Base-by-base conservation (phyloP, 2,113 vertebrate genomes). In the Trogon melanurus region DNA sequence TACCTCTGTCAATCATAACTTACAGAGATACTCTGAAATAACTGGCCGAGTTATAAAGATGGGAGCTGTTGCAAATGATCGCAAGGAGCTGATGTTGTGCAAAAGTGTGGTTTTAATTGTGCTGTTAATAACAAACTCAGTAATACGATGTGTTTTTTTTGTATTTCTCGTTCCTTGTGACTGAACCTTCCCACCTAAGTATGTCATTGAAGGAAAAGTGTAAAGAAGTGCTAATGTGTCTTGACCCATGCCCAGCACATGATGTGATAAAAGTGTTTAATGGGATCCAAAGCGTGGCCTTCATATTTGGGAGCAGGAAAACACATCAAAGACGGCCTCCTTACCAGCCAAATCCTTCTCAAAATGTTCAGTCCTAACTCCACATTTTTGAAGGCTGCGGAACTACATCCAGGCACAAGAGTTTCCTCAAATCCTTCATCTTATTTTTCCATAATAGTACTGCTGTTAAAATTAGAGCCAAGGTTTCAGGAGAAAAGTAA, bases 11-110 rank as follows among this genome's bases (percentile, higher is more conserved):
- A 85, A 2, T 27, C 0, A 0, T 61, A 83, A 48, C 14, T 41
- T 47, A 22, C 0, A 85, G 21, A 69, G 13, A 47, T 18, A 23
- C 27, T 54, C 16, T 6, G 44, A 85, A 89, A 79, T 60, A 54
- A 14, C 3, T 8, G 45, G 34, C 4, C 20, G 62, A 1, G 27
- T 69, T 38, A 53, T 2, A n/a, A 3, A 11, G 26, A 38, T 51
- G 16, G 45, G 17, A 82, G 25, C 26, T 70, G 13, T 13, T 85
- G 45, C 15, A 79, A 91, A 70, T n/a, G 73, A 84, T 8, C 4
- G 0, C 32, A 74, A 71, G 47, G 5, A 20, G n/a, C 16, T 1
- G 0, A 64, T 50, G 44, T 11, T 60, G 26, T 29, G 27, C 36
- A 17, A 16, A 91, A 82, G 19, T 7, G 16, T 44, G 29, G 32